phyloP scores from a whole-genome alignment of 2,797 vertebrate species.

The Lateolabrax maculatus region DNA sequence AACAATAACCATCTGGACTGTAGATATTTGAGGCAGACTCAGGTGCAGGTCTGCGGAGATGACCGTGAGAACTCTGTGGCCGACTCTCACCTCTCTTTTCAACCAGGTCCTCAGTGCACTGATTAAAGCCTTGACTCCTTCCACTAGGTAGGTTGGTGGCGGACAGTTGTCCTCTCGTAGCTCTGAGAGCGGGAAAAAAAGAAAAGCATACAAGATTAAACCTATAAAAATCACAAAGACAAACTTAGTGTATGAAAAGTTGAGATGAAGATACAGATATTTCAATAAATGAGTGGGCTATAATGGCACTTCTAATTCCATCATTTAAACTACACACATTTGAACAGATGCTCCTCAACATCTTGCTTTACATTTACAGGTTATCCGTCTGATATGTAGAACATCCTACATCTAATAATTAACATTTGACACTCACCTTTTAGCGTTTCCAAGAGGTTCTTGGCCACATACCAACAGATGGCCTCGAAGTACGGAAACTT shows the following conservation, averaged over 20 bases:
- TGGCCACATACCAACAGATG: constrained; percentile 99
- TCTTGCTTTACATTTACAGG: neutral
- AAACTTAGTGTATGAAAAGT: neutral
- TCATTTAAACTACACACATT: neutral
- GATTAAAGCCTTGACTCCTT: constrained; percentile 97
- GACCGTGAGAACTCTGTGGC: constrained; percentile 13
- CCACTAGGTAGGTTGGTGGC: constrained; percentile 92
- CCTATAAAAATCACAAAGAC: neutral
- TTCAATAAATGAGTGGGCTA: neutral
- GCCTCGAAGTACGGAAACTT: constrained; percentile 99
- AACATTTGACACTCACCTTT: too few relatives aligned
- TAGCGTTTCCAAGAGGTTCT: constrained; percentile 96
- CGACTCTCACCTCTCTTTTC: constrained; percentile 92
- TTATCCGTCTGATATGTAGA: neutral
- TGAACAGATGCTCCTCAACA: neutral
- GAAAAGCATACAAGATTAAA: neutral
- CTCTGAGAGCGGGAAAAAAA: constrained; percentile 80
- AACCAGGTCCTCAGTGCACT: constrained; percentile 95
- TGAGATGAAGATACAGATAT: too few relatives aligned
- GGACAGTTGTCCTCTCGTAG: constrained; percentile 95
- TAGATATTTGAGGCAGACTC: neutral
- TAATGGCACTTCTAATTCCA: neutral
- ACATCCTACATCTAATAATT: neutral
- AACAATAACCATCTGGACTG: constrained; percentile 12
- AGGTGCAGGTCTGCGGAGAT: neutral